Conservation (phyloP, 2,797 vertebrate species). For the Siniperca scherzeri region DNA sequence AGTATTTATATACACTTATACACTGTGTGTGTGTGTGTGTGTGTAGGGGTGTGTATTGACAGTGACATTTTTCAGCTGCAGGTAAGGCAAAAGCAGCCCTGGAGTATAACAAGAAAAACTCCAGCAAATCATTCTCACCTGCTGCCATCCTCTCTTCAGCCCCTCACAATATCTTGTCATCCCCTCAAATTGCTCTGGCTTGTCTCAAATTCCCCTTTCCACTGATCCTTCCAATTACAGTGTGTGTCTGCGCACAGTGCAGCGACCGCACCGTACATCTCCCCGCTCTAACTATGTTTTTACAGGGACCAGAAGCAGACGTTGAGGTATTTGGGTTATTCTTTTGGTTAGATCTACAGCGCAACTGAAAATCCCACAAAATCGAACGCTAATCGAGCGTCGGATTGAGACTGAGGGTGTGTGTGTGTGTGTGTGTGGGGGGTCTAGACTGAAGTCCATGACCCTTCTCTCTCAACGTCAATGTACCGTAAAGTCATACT, state of each 20-base stretch:
- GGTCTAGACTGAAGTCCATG: slow-evolving; percentile 59
- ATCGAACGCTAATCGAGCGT: slow-evolving; percentile 77
- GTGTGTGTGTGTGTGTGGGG: slow-evolving; percentile 10
- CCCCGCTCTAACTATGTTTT: slow-evolving; percentile 79
- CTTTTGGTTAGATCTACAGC: slow-evolving; percentile 70
- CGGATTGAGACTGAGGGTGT: slow-evolving; percentile 57
- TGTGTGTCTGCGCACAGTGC: slow-evolving; percentile 50
- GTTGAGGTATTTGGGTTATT: slow-evolving; percentile 81
- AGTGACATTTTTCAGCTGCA: slow-evolving; percentile 40
- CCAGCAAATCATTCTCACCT: slow-evolving; percentile 75
- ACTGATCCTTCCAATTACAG: slow-evolving; percentile 77
- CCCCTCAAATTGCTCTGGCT: slow-evolving; percentile 71
- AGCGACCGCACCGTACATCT: slow-evolving; percentile 73
- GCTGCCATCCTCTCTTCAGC: slow-evolving; percentile 58
- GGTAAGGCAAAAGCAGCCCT: slow-evolving; percentile 20
- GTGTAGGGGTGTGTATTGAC: not conserved
- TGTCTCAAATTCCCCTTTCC: slow-evolving; percentile 77
- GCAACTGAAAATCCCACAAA: slow-evolving; percentile 76
- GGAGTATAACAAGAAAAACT: slow-evolving; percentile 31
- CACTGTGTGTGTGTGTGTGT: not conserved
- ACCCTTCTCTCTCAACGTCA: slow-evolving; percentile 63
- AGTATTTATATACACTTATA: too few relatives aligned
- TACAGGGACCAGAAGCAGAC: slow-evolving; percentile 78
- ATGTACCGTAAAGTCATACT: slow-evolving; percentile 71
- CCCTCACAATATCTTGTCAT: slow-evolving; percentile 78